Percentiles rank a stretch among this genome's conserved stretches.
Conservation (phyloP, 2,797 vertebrate genomes). For the Spea hammondii region DNA sequence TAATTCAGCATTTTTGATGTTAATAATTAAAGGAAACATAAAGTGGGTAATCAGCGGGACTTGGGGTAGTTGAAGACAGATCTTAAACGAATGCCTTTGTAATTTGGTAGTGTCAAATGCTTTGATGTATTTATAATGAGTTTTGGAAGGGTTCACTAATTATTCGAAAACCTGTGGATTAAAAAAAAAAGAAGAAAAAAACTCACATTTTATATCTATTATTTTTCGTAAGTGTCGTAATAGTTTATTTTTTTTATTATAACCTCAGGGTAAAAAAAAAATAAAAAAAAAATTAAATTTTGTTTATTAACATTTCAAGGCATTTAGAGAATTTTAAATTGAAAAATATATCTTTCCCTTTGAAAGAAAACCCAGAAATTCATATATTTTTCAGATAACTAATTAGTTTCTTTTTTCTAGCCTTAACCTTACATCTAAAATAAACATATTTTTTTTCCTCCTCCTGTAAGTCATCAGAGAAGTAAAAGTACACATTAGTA, state of each 20-base stretch:
- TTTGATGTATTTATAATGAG: constrained; percentile 68
- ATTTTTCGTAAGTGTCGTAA: too few relatives aligned
- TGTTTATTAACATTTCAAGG: constrained; percentile 48
- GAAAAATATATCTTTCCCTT: constrained; percentile 42
- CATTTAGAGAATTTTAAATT: constrained; percentile 51
- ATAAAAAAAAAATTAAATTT: too few relatives aligned
- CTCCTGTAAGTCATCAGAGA: constrained; percentile 3
- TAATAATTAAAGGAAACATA: constrained; percentile 64
- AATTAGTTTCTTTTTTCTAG: constrained; percentile 43
- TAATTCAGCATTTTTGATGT: constrained; percentile 63
- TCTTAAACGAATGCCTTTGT: constrained; percentile 64
- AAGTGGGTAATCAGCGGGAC: constrained; percentile 62
- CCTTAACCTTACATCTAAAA: constrained; percentile 48
- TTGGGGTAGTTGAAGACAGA: constrained; percentile 58
- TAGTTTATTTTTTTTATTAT: constrained; percentile 15
- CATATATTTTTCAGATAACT: constrained; percentile 34
- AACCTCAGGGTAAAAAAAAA: constrained; percentile 8
- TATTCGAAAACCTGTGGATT: constrained; percentile 62
- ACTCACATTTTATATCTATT: neutral
- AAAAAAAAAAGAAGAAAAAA: constrained; percentile 34
- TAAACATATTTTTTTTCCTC: neutral
- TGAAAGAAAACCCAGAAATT: constrained; percentile 4
- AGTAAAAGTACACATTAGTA: too few relatives aligned
- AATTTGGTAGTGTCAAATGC: constrained; percentile 55
- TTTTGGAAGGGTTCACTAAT: constrained; percentile 63